Base-by-base conservation (phyloP, 92 coral and sea anemone genomes). In the Palythoa grandis region DNA sequence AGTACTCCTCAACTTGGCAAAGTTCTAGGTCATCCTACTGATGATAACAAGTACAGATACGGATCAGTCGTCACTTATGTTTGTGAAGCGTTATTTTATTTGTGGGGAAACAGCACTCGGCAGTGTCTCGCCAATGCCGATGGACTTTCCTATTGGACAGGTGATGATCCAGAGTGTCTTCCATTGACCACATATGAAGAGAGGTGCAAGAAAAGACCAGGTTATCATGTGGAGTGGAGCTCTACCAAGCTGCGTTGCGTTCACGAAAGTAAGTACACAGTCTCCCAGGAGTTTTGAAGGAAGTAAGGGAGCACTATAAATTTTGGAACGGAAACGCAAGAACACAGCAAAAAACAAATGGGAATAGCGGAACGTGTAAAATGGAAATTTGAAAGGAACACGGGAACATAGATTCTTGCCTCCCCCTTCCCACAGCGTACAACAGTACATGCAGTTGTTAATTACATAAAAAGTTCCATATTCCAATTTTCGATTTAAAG, bases 61-160 rank as follows among this genome's bases (percentile, higher is more conserved):
- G 65, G 86, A 20, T 67, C 76, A 0, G 12, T 1, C 7, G 84
- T 92, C 12, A 37, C 15, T 0, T 87, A 77, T 66, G 0, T 6
- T 2, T 94, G 97, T 40, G 2, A 50, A 6, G 7, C 7, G 24
- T 65, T n/a, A 1, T 86, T 77, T 70, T 86, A 63, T 35, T 52
- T 92, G 11, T 92, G 86, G 91, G 95, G 93, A n/a, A 87, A 82
- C 24, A n/a, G 11, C 20, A 73, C 82, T 0, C 9, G 68, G 17
- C 39, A 0, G 12, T 93, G 96, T 76, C 16, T 9, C n/a, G 37
- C 60, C 1, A 8, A 12, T 7, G 4, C 7, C 2, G 17, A 12
- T 0, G 90, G 71, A 5, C 22, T 1, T 0, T 47, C 83, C 3
- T 73, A 47, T 74, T 93, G 96, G 96, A 82, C 93, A 13, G 83